A percentile compares a stretch with the other conserved stretches of the same genome.
phyloP scores from a whole-genome alignment of 1,140 invertebrate genomes.

The Drosophila sp. region DNA sequence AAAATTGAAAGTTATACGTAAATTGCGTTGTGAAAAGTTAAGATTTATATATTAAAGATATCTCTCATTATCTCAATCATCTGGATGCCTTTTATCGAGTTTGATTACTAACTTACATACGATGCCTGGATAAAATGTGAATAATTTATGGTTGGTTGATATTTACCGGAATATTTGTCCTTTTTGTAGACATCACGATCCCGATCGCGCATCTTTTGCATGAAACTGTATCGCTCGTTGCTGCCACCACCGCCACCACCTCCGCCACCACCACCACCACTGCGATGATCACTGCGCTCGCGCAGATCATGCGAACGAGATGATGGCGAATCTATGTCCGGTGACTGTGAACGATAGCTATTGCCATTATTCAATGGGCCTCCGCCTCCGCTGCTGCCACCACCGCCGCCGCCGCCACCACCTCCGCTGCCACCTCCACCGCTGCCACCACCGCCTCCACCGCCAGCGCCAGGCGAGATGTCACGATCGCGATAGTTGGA shows the following conservation, averaged over 20 bases:
- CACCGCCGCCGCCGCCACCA: constrained; percentile 86
- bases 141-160: background rate
- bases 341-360: constrained; percentile 89
- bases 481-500: constrained; percentile 84
- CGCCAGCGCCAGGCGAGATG: constrained; percentile 87
- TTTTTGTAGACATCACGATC: constrained; percentile 96
- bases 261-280: constrained; percentile 59
- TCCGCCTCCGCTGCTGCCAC: constrained; percentile 83
- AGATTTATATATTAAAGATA: no score
- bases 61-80: background rate
- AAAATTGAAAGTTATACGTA: no score
- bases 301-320: constrained; percentile 86
- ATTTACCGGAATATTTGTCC: constrained; percentile 92
- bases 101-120: no score
- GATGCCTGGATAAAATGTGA: background rate
- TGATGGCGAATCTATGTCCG: constrained; percentile 88
- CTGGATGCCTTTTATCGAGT: background rate
- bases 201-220: constrained; percentile 92
- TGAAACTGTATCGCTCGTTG: constrained; percentile 86
- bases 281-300: constrained; percentile 86
- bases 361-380: constrained; percentile 90
- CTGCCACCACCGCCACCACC: constrained; percentile 82
- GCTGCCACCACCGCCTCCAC: constrained; percentile 89
- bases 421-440: constrained; percentile 87
- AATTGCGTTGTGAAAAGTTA: no score